Conservation (phyloP, 2,797 vertebrate species). For the Adelosebastes latens region DNA sequence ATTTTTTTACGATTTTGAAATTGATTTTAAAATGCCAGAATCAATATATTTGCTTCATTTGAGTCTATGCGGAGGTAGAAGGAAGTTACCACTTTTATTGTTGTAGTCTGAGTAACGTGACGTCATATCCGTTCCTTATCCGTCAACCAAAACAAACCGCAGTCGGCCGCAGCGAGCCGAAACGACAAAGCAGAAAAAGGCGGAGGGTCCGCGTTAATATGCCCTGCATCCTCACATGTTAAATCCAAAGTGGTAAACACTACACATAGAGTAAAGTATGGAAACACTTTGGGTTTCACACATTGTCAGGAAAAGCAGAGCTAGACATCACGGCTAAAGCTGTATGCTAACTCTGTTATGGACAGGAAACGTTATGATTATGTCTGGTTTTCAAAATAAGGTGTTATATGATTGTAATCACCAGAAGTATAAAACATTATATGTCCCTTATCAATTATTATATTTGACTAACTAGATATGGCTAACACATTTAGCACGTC, state of each 20-base stretch:
- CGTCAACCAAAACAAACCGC: neutral
- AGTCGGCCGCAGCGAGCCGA: accelerated
- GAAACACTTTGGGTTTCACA: no score
- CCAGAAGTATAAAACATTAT: no score
- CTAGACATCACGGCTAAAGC: no score
- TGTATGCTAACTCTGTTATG: no score
- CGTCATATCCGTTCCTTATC: accelerated
- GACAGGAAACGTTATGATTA: neutral
- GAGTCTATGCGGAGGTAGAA: neutral
- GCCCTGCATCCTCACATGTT: neutral
- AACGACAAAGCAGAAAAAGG: neutral
- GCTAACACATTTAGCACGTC: neutral
- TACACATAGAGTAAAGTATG: no score
- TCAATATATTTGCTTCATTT: no score
- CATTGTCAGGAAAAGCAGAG: no score
- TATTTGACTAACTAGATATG: neutral
- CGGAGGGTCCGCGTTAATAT: accelerated
- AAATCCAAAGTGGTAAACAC: neutral
- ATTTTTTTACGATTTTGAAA: no score
- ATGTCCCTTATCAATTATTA: no score
- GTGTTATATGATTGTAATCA: neutral
- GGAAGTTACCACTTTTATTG: neutral
- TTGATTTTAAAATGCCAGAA: no score
- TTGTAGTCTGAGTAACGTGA: neutral
- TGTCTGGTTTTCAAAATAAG: neutral